These are phyloP conservation scores for Abrostola tripartita DNA, from an alignment of 2,888 invertebrate species.

Conservation along the genomic window DNA sequence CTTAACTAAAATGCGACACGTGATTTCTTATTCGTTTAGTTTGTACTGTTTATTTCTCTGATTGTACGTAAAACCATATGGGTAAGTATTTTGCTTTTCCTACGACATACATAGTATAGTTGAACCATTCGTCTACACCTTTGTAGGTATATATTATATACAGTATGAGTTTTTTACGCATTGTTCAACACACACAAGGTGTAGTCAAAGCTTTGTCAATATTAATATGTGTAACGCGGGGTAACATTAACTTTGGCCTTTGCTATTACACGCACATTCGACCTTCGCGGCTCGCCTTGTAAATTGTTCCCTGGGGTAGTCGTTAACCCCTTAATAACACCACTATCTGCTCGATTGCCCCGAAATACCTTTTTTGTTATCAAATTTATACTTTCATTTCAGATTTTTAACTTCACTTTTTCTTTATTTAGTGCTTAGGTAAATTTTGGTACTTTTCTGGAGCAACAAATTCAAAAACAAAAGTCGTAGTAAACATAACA, in stretches of 20 bases:
- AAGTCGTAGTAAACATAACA: background rate
- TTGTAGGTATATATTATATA: too few species aligned
- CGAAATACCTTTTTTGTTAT: conserved; percentile 44
- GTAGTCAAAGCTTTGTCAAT: conserved; percentile 34
- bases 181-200: conserved; percentile 3
- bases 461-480: background rate
- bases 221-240: conserved; percentile 35
- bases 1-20: background rate
- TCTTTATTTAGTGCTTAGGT: background rate
- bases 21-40: background rate
- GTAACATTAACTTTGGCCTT: conserved; percentile 33
- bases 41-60: background rate
- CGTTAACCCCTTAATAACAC: conserved; percentile 64
- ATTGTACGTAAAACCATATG: background rate
- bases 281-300: conserved; percentile 63
- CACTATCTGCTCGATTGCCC: conserved; percentile 46
- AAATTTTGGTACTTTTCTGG: too few species aligned
- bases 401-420: background rate
- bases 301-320: conserved; percentile 71
- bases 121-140: too few species aligned
- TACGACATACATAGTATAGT: too few species aligned
- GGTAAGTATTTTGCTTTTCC: background rate
- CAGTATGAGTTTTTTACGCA: background rate
- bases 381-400: conserved; percentile 15
- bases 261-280: conserved; percentile 53